These are phyloP conservation scores for Oreocharis arfaki DNA, from an alignment of 2,113 vertebrate species.

Conservation along the genomic window DNA sequence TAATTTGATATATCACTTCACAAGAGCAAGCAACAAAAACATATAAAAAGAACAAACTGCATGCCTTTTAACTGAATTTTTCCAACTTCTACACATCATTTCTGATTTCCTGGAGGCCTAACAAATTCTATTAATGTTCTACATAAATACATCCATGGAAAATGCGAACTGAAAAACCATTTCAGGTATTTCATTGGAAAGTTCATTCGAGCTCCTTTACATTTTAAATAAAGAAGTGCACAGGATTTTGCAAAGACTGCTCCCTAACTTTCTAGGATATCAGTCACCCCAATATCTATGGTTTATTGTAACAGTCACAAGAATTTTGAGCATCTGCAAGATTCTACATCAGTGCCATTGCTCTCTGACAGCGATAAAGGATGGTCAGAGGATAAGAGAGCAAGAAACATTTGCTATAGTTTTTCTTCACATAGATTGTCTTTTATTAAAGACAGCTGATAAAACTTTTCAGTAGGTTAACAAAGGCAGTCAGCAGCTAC, in stretches of 20 bases:
- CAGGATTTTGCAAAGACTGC: background rate
- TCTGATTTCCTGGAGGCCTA: background rate
- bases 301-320: background rate
- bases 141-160: background rate
- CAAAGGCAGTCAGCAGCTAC: constrained; percentile 57
- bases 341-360: background rate
- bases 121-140: background rate
- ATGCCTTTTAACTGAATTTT: background rate
- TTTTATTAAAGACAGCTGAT: constrained; percentile 69
- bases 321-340: background rate
- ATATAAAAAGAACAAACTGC: background rate
- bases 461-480: constrained; percentile 58
- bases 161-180: background rate
- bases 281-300: background rate
- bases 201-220: background rate
- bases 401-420: background rate
- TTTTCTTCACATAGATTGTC: constrained; percentile 8
- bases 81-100: background rate
- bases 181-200: background rate
- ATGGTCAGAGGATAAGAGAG: background rate
- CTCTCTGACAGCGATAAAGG: background rate
- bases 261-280: background rate
- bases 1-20: background rate
- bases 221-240: background rate
- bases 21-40: background rate